phyloP scores from a whole-genome alignment of 2,113 vertebrate species.

The Zosterops japonicus region DNA sequence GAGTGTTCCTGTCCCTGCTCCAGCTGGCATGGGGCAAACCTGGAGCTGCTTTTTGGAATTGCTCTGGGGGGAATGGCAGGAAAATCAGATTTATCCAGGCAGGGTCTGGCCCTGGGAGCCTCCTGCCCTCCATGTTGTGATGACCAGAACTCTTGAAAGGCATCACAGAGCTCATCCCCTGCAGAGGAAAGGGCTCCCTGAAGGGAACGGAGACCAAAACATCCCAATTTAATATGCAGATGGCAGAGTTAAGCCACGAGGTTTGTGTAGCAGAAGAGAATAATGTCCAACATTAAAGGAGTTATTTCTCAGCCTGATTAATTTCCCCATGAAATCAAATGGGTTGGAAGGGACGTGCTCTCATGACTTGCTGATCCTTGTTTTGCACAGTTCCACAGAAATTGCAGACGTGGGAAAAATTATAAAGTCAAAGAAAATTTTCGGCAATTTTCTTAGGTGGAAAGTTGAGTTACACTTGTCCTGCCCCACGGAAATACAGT shows the following conservation, averaged over 20 bases:
- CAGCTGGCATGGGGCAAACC: background rate
- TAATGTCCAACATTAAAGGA: background rate
- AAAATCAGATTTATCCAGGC: background rate
- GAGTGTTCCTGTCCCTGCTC: background rate
- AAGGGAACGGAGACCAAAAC: background rate
- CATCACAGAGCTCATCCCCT: background rate
- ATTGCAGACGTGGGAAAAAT: background rate
- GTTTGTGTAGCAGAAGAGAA: constrained; percentile 36
- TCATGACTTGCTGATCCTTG: background rate
- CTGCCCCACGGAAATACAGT: background rate
- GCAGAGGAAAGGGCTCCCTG: background rate
- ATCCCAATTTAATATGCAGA: background rate
- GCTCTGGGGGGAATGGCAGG: background rate
- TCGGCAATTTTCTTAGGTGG: background rate
- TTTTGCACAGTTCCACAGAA: background rate
- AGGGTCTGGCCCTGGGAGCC: background rate
- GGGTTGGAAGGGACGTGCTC: background rate
- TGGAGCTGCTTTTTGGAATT: background rate
- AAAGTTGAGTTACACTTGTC: accelerated
- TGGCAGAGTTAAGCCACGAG: background rate
- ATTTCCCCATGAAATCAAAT: background rate
- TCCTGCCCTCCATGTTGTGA: background rate
- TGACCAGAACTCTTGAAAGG: background rate
- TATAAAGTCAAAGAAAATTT: background rate
- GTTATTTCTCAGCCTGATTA: background rate